phyloP scores from a whole-genome alignment of 2,113 vertebrate species.

The Piaya cayana region DNA sequence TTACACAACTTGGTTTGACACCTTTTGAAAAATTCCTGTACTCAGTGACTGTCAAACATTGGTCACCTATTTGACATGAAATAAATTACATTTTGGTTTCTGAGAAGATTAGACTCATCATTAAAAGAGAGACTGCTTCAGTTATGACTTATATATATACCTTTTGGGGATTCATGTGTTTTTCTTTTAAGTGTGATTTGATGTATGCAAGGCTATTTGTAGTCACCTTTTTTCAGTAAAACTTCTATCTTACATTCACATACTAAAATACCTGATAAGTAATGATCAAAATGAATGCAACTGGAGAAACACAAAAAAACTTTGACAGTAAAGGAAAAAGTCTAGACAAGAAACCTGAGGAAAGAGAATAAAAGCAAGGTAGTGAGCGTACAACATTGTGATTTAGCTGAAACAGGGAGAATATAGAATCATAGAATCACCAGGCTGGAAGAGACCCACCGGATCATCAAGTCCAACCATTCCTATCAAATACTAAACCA shows the following conservation, averaged over 20 bases:
- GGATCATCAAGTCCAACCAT: too few species aligned
- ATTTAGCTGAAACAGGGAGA: slow-evolving; percentile 27
- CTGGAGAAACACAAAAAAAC: background rate
- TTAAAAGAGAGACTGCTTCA: background rate
- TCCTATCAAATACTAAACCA: too few species aligned
- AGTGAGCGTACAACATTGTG: background rate
- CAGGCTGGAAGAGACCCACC: too few species aligned
- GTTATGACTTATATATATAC: background rate
- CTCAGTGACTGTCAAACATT: background rate
- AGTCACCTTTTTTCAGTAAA: background rate
- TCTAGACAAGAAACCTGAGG: background rate
- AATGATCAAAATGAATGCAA: background rate
- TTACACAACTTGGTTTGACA: background rate
- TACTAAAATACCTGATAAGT: slow-evolving; percentile 14
- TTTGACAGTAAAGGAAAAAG: slow-evolving; percentile 11
- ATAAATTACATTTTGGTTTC: slow-evolving; percentile 19
- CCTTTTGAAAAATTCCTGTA: background rate
- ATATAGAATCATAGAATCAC: too few species aligned
- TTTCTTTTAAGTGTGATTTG: background rate
- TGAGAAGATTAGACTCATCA: background rate
- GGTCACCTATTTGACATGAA: background rate
- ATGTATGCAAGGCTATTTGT: background rate
- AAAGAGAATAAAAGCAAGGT: slow-evolving; percentile 11
- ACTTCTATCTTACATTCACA: background rate
- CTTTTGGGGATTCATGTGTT: background rate